These are phyloP conservation scores for Malacosoma neustria DNA, from an alignment of 2,888 invertebrate genomes.

Conservation along the genomic window DNA sequence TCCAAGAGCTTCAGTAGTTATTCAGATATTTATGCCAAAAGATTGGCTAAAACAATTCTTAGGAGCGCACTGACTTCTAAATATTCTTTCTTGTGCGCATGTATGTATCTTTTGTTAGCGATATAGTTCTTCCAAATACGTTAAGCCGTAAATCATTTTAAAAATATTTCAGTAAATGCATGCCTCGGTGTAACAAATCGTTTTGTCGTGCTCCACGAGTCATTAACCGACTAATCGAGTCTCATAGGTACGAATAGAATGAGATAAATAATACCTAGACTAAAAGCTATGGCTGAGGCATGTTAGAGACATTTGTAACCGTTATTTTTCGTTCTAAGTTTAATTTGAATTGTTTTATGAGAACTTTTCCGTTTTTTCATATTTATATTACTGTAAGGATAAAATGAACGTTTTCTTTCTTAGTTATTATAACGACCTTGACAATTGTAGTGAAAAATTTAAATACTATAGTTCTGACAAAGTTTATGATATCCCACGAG, in stretches of 20 bases:
- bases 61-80: no score
- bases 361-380: no score
- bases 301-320: neutral
- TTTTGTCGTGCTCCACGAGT: conserved; percentile 11
- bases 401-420: no score
- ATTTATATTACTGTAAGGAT: no score
- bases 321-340: neutral
- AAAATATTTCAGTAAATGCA: neutral
- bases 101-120: conserved; percentile 7
- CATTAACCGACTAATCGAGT: conserved; percentile 21
- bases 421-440: no score
- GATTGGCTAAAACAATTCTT: no score
- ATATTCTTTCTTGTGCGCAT: no score
- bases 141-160: neutral
- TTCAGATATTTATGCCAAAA: no score
- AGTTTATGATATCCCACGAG: no score
- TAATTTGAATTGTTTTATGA: neutral
- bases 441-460: no score
- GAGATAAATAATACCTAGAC: neutral
- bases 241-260: neutral
- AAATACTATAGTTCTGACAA: no score
- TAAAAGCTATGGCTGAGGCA: neutral
- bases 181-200: conserved; percentile 16
- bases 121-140: neutral
- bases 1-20: no score